Base-by-base conservation (phyloP, 2,888 invertebrate genomes). In the Conomelus anceps region DNA sequence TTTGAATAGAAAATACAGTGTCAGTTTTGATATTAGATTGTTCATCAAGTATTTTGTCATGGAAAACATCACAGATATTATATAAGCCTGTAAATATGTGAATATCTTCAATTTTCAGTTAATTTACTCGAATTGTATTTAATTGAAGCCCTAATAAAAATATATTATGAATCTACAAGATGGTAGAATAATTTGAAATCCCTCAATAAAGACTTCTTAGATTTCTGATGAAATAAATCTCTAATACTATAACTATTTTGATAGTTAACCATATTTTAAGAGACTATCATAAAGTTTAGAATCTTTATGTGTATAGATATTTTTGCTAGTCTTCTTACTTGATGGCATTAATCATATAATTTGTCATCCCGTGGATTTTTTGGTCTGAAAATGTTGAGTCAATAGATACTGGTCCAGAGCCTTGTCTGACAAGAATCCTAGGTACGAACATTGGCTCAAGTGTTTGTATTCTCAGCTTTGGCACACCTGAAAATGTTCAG, bases 391-490 rank as follows among this genome's bases (percentile, higher is more conserved):
- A 92, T 90, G 23, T 91, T 85, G 88, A 93, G 90, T 23, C 89
- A 85, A 91, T 90, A 22, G 89, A 89, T 1, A 91, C 90, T 20
- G 90, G 90, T 1, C 91, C 91, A 3, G 84, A 84, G 13, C 91
- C 91, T 85, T 91, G 91, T 22, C 86, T 87, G 13, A 91, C 85
- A 23, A 89, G 87, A 29, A 91, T 89, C 84, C 87, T 63, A 0
- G 91, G 90, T 17, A 91, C 90, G 22, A 87, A 20, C 88, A 91
- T 89, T 0, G 93, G 93, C 4, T 93, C 93, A 22, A 93, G 91
- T 11, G 92, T 87, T 4, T 92, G 92, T 3, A 93, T 88, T 87
- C 92, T 92, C 91, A 93, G 90, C 90, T 91, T 90, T 17, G 91
- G 91, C 13, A 91, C 89, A 11, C 91, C 91, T 91, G 89, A 13